Percentiles rank a stretch among this genome's conserved stretches.
phyloP scores from a whole-genome alignment of 2,113 vertebrate genomes.

The cattle (Bos taurus) region DNA sequence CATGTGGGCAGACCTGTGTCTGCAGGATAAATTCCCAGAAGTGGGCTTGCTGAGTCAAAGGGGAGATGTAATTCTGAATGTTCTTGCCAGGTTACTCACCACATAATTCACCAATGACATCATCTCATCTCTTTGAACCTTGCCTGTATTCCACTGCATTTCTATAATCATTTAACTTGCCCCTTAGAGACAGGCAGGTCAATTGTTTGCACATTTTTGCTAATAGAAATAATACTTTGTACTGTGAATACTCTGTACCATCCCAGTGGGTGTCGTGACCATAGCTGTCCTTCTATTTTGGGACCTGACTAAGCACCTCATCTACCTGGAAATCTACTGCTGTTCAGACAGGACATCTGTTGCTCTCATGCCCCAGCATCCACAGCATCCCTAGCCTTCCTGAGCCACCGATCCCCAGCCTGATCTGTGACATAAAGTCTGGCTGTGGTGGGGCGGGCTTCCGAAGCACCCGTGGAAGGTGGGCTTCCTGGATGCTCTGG shows the following conservation, averaged over 20 bases:
- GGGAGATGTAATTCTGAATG: not conserved
- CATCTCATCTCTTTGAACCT: not conserved
- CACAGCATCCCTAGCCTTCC: not conserved
- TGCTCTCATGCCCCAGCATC: not conserved
- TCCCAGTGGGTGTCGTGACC: too few species aligned
- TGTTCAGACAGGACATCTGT: not conserved
- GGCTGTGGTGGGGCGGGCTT: fast-evolving
- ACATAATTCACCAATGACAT: not conserved
- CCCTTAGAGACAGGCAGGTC: not conserved
- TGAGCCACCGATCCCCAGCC: fast-evolving
- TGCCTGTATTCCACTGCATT: not conserved
- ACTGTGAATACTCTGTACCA: not conserved
- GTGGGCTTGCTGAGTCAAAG: not conserved
- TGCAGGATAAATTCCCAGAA: not conserved
- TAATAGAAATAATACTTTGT: not conserved
- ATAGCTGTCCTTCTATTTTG: not conserved
- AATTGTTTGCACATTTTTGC: not conserved
- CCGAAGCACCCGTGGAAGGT: not conserved
- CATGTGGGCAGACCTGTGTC: not conserved
- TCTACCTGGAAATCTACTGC: not conserved
- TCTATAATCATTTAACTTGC: not conserved
- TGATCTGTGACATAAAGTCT: not conserved
- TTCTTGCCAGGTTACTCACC: not conserved
- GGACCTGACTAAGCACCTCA: not conserved
- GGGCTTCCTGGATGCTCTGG: not conserved